These are phyloP conservation scores for Lithodes maja DNA, from an alignment of 2,888 invertebrate genomes.

Conservation along the genomic window DNA sequence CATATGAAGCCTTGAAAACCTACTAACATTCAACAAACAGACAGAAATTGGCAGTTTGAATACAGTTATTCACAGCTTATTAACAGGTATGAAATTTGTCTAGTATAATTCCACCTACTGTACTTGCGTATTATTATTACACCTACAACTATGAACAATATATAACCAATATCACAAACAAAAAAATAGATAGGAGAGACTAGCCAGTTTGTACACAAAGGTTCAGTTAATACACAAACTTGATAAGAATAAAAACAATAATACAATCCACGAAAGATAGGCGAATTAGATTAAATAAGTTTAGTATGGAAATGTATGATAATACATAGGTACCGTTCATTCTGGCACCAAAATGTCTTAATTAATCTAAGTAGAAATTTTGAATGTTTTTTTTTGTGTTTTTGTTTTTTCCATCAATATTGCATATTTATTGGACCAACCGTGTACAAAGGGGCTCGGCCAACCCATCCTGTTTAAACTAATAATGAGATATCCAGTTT, in stretches of 20 bases:
- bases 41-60: slow-evolving; percentile 65
- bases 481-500: too few relatives aligned
- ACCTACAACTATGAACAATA: slow-evolving; percentile 49
- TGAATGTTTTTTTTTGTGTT: too few relatives aligned
- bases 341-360: too few relatives aligned
- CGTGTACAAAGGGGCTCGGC: too few relatives aligned
- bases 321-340: too few relatives aligned
- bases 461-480: too few relatives aligned
- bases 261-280: too few relatives aligned
- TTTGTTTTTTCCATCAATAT: too few relatives aligned
- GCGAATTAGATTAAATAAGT: too few relatives aligned
- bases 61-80: slow-evolving; percentile 61
- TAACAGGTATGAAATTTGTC: slow-evolving; percentile 60
- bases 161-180: slow-evolving; percentile 43
- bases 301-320: too few relatives aligned
- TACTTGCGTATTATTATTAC: slow-evolving; percentile 46
- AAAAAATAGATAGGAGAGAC: neutral
- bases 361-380: too few relatives aligned
- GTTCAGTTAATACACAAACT: neutral
- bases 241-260: slow-evolving; percentile 4
- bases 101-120: slow-evolving; percentile 22
- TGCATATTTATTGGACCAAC: too few relatives aligned
- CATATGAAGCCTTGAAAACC: slow-evolving; percentile 56
- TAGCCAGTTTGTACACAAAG: neutral
- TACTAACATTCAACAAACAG: slow-evolving; percentile 61